A percentile compares a stretch with the other conserved stretches of the same genome.
phyloP scores from a whole-genome alignment of 2,888 invertebrate genomes.

The Dorcus parallelipipedus region DNA sequence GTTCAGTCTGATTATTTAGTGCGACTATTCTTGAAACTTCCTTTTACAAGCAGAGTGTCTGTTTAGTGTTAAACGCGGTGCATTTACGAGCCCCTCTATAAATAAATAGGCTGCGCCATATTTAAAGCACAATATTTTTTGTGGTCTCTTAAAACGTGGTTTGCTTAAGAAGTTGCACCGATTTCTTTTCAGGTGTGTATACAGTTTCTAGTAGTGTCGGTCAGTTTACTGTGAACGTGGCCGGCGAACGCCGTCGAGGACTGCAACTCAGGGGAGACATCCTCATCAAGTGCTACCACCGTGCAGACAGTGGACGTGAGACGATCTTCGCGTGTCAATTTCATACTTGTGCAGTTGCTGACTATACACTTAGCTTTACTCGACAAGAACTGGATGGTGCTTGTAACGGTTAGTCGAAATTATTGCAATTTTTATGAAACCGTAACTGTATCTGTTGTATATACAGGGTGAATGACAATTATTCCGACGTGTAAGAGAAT shows the following conservation, averaged over 20 bases:
- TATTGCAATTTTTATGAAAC: no score
- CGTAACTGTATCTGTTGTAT: no score
- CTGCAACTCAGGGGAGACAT: conserved; percentile 85
- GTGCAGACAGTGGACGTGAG: conserved; percentile 56
- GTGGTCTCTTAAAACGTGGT: neutral
- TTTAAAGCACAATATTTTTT: neutral
- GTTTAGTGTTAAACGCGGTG: no score
- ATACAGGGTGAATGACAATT: no score
- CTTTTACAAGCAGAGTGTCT: no score
- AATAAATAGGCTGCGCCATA: neutral
- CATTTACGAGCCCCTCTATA: neutral
- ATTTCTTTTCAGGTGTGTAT: conserved; percentile 58
- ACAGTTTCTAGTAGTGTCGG: conserved; percentile 63
- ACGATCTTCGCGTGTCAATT: conserved; percentile 88
- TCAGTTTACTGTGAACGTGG: conserved; percentile 69
- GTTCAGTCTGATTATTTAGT: no score
- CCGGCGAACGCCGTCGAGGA: conserved; percentile 61
- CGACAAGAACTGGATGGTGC: conserved; percentile 85
- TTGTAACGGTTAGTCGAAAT: conserved; percentile 62
- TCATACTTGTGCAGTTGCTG: conserved; percentile 89
- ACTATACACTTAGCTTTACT: conserved; percentile 79
- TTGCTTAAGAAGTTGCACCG: no score
- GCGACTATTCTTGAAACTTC: no score
- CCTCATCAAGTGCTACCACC: conserved; percentile 85
- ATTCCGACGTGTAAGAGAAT: no score